Evolutionary conservation across 2,113 vertebrate genomes (phyloP), one percentile per base, ranked within the genome.

Genomic region (Reinhardtius hippoglossoides): DNA sequence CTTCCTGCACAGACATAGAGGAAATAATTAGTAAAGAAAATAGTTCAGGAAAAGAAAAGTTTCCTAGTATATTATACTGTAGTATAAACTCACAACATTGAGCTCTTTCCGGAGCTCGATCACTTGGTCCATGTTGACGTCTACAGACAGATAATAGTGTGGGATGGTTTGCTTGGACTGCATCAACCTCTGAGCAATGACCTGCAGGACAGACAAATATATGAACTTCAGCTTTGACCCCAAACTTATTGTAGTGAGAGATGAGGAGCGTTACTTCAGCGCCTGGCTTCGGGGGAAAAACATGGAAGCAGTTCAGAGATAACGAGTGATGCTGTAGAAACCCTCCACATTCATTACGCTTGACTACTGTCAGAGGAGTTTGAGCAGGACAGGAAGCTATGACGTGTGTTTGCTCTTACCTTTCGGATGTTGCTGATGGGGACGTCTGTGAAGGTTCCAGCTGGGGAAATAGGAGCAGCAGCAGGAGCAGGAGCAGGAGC

Each of bases 121-220:
- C 52, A 98, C 94, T 85, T 96, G 94, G 89, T 96, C 97, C 98
- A 99, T 97, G 93, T 97, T 96, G 44, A 99, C 87, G 83, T 99
- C 98, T 18, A 99, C 79, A 82, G 98, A 99, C 78, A 99, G 96
- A 84, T 99, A 99, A 85, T 99, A 99, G 92, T 99, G 98, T 88
- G 98, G 98, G 95, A 99, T 97, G 1, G 97, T 99, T 90, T 99
- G 98, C 64, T 99, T 99, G 56, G 98, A 99, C 72, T 96, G 97
- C 95, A 99, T 96, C 92, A 99, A 80, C 77, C 97, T 95, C 94
- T 99, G 98, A 73, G 98, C 98, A 46, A 99, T 99, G 68, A 99
- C 97, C 98, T 99, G 88, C 31, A 58, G 69, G 68, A 78, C 26
- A 81, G 23, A 85, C 7, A n/a, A 26, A 86, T 27, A 71, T 27